Percentiles rank a stretch among this genome's conserved stretches.
Conservation (phyloP, 1,140 invertebrate species). For the Drosophila jambulina region DNA sequence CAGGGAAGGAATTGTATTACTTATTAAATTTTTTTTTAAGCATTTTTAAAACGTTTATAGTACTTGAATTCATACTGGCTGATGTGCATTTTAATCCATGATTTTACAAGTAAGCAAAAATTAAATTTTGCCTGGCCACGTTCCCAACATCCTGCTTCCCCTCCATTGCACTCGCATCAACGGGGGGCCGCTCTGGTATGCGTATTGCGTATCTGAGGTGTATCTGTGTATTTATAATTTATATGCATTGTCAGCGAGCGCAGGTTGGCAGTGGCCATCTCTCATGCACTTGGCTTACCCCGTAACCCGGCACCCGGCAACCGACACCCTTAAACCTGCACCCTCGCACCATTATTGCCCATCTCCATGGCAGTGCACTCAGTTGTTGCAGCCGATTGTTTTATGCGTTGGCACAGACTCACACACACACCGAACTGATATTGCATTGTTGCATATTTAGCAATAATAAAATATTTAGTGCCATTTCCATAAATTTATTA, state of each 20-base stretch:
- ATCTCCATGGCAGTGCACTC: constrained; percentile 60
- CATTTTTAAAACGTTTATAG: neutral
- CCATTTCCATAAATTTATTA: constrained; percentile 81
- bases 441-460: constrained; percentile 82
- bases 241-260: constrained; percentile 76
- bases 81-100: neutral
- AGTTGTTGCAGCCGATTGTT: constrained; percentile 75
- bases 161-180: constrained; percentile 10
- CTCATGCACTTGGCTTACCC: constrained; percentile 30
- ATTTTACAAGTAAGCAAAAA: constrained; percentile 17
- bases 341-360: neutral
- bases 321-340: neutral
- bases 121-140: constrained; percentile 43
- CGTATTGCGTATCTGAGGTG: constrained; percentile 70
- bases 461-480: constrained; percentile 84
- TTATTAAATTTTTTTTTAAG: neutral
- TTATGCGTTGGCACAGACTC: constrained; percentile 62
- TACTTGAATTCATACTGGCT: neutral
- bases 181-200: constrained; percentile 28
- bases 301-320: no score
- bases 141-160: constrained; percentile 4
- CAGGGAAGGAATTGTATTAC: no score
- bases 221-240: constrained; percentile 79
- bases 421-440: constrained; percentile 21
- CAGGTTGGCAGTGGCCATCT: constrained; percentile 57